These are phyloP conservation scores for Tribolium freemani DNA, from an alignment of 2,888 invertebrate species.

Conservation along the genomic window DNA sequence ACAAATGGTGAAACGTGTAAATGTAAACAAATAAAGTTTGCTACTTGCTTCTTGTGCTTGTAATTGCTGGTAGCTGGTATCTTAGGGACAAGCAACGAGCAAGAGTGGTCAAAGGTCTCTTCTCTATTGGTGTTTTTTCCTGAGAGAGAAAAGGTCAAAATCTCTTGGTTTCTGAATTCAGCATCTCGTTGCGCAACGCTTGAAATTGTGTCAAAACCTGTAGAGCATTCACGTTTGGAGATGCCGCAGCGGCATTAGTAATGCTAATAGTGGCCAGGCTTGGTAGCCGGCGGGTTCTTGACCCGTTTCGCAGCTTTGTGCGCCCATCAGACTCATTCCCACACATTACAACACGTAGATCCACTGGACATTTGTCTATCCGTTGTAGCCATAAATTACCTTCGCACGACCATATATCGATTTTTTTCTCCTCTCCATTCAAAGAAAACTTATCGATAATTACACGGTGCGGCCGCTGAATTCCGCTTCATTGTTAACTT, in stretches of 20 bases:
- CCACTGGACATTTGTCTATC: constrained; percentile 53
- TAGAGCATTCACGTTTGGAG: constrained; percentile 9
- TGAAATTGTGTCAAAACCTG: constrained; percentile 16
- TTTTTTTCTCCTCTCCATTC: constrained; percentile 23
- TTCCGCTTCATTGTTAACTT: background rate
- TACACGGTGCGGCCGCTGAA: background rate
- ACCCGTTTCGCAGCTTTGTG: constrained; percentile 61
- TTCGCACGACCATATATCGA: constrained; percentile 18
- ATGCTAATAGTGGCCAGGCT: constrained; percentile 56
- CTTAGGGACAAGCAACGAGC: too few relatives aligned
- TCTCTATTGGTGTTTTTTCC: too few relatives aligned
- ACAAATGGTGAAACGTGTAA: too few relatives aligned
- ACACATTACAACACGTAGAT: constrained; percentile 60
- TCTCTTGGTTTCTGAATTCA: too few relatives aligned
- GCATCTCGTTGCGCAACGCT: background rate
- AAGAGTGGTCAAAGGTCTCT: too few relatives aligned
- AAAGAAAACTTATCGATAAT: constrained; percentile 22
- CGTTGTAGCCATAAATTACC: constrained; percentile 38
- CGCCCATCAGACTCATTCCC: constrained; percentile 57
- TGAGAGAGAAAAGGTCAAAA: too few relatives aligned
- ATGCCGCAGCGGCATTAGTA: constrained; percentile 48
- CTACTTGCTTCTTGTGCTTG: too few relatives aligned
- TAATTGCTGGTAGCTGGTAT: too few relatives aligned
- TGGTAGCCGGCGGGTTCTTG: constrained; percentile 60
- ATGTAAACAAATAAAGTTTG: too few relatives aligned